These are phyloP conservation scores for Peromyscus attwateri DNA, from an alignment of 2,797 vertebrate genomes.

Conservation along the genomic window DNA sequence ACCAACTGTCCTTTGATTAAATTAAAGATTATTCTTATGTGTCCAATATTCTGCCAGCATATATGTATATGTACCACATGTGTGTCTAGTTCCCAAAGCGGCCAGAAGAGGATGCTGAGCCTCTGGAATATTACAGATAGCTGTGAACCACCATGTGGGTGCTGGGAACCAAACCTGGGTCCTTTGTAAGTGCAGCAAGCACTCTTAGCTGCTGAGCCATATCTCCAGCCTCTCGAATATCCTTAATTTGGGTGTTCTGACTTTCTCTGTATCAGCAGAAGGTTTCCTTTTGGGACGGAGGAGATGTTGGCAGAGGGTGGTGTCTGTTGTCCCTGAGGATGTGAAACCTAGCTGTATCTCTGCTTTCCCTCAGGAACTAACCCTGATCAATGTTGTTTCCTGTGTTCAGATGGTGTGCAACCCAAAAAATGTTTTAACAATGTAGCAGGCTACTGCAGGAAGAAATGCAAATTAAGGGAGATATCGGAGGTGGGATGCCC, in stretches of 20 bases:
- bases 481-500: slow-evolving; percentile 54
- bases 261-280: neutral
- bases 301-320: neutral
- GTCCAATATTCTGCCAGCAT: neutral
- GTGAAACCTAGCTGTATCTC: neutral
- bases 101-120: neutral
- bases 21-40: neutral
- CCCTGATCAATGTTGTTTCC: slow-evolving; percentile 42
- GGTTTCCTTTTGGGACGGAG: neutral
- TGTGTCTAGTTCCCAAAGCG: neutral
- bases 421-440: slow-evolving; percentile 68
- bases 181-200: neutral
- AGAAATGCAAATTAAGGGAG: slow-evolving; percentile 72
- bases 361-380: slow-evolving; percentile 45
- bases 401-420: slow-evolving; percentile 7
- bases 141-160: neutral
- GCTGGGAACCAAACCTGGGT: neutral
- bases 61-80: neutral
- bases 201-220: neutral
- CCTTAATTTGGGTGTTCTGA: neutral
- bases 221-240: neutral
- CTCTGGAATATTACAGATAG: neutral
- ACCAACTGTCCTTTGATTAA: neutral
- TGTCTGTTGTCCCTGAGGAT: neutral
- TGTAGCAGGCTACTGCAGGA: slow-evolving; percentile 70